Evolutionary conservation across 1,140 invertebrate genomes (phyloP).

Genomic region (Campoletis sonorensis): DNA sequence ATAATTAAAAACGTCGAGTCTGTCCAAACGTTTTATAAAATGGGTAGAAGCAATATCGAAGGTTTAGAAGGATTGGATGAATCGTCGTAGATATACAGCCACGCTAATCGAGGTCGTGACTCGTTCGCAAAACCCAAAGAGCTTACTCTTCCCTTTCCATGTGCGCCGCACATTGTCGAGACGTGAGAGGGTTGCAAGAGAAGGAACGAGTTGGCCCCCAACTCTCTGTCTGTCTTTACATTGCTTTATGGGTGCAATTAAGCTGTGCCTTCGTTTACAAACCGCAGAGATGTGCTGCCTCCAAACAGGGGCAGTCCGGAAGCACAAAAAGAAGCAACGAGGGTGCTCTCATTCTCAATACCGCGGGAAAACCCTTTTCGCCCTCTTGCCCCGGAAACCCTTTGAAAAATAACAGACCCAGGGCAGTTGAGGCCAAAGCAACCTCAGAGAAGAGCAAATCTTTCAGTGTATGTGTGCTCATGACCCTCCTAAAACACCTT

Average conservation of each 20-base stretch:
- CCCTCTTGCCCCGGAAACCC: conserved; percentile 3
- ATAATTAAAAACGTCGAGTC: not conserved
- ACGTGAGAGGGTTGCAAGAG: conserved; percentile 48
- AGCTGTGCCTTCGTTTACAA: conserved; percentile 51
- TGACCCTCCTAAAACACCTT: conserved; percentile 21
- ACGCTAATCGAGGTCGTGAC: conserved; percentile 28
- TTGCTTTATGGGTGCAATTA: conserved; percentile 59
- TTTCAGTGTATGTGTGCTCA: conserved; percentile 13
- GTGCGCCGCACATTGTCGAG: conserved; percentile 31
- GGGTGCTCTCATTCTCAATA: not conserved
- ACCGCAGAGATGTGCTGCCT: conserved; percentile 50
- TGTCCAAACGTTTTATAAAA: not conserved
- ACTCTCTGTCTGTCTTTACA: conserved; percentile 43
- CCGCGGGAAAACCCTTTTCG: conserved; percentile 26
- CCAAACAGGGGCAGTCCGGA: conserved; percentile 47
- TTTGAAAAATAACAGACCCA: conserved; percentile 32
- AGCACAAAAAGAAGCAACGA: not conserved
- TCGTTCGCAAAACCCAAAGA: conserved; percentile 10
- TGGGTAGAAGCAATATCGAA: not conserved
- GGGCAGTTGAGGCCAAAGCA: not conserved
- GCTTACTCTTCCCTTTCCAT: not conserved
- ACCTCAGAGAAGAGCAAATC: conserved; percentile 6
- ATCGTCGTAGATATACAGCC: conserved; percentile 10
- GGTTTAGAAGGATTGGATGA: not conserved
- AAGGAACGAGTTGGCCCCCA: conserved; percentile 45